Evolutionary conservation across 2,888 invertebrate species (phyloP).

Genomic region (Cactoblastis cactorum): DNA sequence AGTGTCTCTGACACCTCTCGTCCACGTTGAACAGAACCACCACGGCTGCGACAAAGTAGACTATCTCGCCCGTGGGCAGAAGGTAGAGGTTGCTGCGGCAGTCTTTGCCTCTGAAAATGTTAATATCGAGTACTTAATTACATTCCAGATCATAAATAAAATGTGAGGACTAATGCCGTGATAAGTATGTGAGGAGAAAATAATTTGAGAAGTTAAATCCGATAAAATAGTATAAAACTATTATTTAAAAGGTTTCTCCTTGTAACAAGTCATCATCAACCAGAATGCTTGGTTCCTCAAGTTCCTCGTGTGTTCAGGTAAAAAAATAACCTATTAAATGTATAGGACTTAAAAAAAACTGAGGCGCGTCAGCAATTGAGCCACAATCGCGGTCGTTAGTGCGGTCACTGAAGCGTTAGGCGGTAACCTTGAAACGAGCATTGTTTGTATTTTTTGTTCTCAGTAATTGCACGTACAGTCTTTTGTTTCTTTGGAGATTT

Average conservation of each 20-base stretch:
- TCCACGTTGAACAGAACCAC: conserved; percentile 95
- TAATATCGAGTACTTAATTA: background rate
- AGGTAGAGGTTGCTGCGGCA: conserved; percentile 93
- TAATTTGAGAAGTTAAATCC: no score
- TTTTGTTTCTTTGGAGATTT: no score
- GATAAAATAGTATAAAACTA: no score
- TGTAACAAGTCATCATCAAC: no score
- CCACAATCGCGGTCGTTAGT: background rate
- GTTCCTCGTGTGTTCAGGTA: no score
- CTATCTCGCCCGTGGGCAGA: conserved; percentile 94
- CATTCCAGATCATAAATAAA: no score
- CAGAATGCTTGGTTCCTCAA: no score
- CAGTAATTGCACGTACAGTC: background rate
- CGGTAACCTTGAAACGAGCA: background rate
- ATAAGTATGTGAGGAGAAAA: background rate
- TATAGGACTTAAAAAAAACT: background rate
- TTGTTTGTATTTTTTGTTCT: background rate
- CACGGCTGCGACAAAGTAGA: conserved; percentile 95
- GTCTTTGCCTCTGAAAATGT: conserved; percentile 87
- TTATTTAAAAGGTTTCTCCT: no score
- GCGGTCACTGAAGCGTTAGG: background rate
- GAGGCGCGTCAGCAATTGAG: conserved; percentile 10
- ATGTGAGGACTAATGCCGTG: no score
- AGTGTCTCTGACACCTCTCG: no score
- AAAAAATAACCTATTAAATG: background rate